These are phyloP conservation scores for Heloderma charlesbogerti DNA, from an alignment of 2,113 vertebrate species.

Conservation along the genomic window DNA sequence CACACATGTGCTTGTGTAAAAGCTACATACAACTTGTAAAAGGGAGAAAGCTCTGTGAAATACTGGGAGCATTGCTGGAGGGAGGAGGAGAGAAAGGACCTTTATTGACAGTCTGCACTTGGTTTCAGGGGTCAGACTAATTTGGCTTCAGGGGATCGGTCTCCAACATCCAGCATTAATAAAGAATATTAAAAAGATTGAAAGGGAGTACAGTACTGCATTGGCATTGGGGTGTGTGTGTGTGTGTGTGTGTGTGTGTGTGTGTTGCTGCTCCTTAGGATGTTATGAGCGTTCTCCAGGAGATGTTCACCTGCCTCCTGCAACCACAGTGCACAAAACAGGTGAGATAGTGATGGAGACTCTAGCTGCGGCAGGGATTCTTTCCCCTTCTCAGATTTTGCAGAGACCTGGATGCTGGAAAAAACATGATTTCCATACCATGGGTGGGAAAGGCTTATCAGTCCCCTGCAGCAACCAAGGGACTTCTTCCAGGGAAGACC, in stretches of 20 bases:
- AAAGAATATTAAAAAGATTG: background rate
- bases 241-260: too few species aligned
- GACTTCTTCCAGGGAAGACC: too few species aligned
- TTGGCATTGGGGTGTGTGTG: background rate
- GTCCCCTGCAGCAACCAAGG: background rate
- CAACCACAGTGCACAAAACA: background rate
- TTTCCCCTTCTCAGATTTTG: background rate
- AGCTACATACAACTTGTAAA: background rate
- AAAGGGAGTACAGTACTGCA: background rate
- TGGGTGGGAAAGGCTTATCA: background rate
- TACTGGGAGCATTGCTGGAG: background rate
- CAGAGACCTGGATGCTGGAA: background rate
- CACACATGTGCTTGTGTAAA: background rate
- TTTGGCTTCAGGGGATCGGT: background rate
- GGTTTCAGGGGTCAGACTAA: background rate
- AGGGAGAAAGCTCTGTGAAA: background rate
- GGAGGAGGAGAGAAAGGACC: background rate
- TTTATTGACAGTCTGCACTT: background rate
- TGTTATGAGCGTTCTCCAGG: too few species aligned
- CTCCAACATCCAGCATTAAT: background rate
- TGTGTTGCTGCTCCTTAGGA: too few species aligned
- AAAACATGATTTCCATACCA: too few species aligned
- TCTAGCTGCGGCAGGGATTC: background rate
- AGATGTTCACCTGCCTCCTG: too few species aligned
- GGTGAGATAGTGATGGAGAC: background rate